Conservation (phyloP, 2,888 invertebrate genomes). For the Perdita meconis region DNA sequence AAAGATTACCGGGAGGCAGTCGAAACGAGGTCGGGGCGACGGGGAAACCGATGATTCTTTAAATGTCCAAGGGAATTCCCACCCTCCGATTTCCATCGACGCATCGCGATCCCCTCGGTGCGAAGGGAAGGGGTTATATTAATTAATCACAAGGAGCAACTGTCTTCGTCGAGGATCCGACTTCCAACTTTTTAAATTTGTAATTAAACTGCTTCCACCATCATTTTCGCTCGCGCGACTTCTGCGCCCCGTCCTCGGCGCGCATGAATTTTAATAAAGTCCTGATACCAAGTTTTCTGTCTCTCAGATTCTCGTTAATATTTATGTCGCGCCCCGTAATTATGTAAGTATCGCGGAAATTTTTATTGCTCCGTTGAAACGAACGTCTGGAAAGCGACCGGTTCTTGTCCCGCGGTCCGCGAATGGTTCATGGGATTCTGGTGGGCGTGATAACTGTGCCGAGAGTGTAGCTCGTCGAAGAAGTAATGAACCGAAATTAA, state of each 20-base stretch:
- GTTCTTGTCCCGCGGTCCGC: not conserved
- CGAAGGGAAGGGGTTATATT: slow-evolving; percentile 44
- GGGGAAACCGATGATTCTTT: slow-evolving; percentile 44
- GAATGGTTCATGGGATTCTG: not conserved
- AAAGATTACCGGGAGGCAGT: slow-evolving; percentile 26
- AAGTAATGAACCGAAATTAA: no score
- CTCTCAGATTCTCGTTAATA: not conserved
- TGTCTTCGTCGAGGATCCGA: slow-evolving; percentile 44
- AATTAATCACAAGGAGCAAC: slow-evolving; percentile 64
- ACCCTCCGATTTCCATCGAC: slow-evolving; percentile 4
- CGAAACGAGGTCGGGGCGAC: slow-evolving; percentile 31
- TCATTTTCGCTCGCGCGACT: not conserved
- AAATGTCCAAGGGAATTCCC: slow-evolving; percentile 23
- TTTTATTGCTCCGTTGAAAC: slow-evolving; percentile 20
- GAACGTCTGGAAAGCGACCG: not conserved
- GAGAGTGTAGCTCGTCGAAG: not conserved
- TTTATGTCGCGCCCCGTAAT: slow-evolving; percentile 11
- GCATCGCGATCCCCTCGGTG: slow-evolving; percentile 59
- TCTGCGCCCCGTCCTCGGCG: not conserved
- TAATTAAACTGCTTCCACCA: slow-evolving; percentile 36
- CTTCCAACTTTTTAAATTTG: slow-evolving; percentile 47
- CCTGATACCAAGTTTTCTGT: not conserved
- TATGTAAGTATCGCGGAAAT: not conserved
- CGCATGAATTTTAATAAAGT: slow-evolving; percentile 19
- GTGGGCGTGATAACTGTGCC: not conserved